Evolutionary conservation across 2,113 vertebrate species (phyloP).

Genomic region (Plotosus lineatus): DNA sequence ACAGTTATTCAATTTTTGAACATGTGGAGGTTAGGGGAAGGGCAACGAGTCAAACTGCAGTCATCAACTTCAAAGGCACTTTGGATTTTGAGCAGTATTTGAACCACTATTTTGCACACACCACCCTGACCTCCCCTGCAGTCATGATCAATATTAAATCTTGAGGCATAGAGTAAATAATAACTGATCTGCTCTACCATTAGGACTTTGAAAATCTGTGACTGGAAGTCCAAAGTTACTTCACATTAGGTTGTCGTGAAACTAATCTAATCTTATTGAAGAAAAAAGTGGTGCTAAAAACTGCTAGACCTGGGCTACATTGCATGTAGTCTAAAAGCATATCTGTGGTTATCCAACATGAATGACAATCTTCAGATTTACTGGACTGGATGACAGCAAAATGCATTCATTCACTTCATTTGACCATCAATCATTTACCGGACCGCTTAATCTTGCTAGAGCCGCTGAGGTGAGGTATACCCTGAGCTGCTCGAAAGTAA

Average conservation of each 20-base stretch:
- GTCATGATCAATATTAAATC: neutral
- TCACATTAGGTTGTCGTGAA: neutral
- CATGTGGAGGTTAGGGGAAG: neutral
- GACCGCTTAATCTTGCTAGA: too few relatives aligned
- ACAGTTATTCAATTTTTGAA: neutral
- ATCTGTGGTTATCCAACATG: neutral
- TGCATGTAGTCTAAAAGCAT: neutral
- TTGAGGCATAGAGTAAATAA: neutral
- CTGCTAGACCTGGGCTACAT: neutral
- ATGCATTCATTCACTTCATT: too few relatives aligned
- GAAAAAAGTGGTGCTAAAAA: neutral
- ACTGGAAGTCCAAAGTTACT: neutral
- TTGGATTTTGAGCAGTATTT: constrained; percentile 3
- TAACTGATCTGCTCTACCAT: neutral
- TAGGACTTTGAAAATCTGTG: neutral
- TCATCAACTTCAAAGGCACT: neutral
- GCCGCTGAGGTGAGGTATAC: too few relatives aligned
- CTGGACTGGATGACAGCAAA: neutral
- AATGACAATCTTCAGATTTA: neutral
- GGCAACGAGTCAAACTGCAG: neutral
- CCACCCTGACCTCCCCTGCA: neutral
- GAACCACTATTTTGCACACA: neutral
- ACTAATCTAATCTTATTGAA: neutral
- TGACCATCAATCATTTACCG: too few relatives aligned
- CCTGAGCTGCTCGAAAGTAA: too few relatives aligned